Evolutionary conservation across 2,797 vertebrate genomes (phyloP).

Genomic region (Cryptoprocta ferox): DNA sequence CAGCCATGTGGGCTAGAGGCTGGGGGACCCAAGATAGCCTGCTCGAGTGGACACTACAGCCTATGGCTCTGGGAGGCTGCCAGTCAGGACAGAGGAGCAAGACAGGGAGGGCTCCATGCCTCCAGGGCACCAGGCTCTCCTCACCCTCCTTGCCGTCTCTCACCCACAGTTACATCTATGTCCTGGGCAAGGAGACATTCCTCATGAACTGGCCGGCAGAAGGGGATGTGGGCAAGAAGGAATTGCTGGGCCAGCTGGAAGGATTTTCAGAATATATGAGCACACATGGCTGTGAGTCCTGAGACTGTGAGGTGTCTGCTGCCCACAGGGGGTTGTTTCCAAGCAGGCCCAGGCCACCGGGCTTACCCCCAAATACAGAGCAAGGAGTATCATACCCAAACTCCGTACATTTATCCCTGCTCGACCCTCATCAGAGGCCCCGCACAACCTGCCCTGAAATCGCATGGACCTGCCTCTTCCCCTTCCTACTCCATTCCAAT

Average conservation of each 20-base stretch:
- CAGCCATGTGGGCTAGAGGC: background rate
- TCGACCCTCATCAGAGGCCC: background rate
- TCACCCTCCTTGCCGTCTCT: background rate
- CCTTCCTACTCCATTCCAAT: background rate
- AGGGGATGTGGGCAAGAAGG: background rate
- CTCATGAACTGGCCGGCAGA: background rate
- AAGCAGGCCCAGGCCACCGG: background rate
- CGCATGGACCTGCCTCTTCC: background rate
- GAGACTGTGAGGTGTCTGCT: background rate
- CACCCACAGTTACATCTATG: slow-evolving; percentile 22
- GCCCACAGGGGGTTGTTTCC: background rate
- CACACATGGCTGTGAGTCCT: slow-evolving; percentile 7
- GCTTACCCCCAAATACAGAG: background rate
- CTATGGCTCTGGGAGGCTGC: background rate
- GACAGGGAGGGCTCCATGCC: background rate
- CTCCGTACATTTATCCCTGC: background rate
- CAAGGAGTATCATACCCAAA: background rate
- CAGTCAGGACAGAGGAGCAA: background rate
- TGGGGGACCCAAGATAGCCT: background rate
- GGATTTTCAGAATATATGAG: slow-evolving; percentile 45
- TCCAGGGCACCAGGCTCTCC: background rate
- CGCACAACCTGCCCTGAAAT: background rate
- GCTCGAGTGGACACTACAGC: background rate
- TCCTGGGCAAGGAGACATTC: slow-evolving; percentile 56
- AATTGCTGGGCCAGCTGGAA: background rate